Evolutionary conservation across 2,888 invertebrate genomes (phyloP), one percentile per base, ranked within the genome.

Genomic region (Glaucopsyche alexis): DNA sequence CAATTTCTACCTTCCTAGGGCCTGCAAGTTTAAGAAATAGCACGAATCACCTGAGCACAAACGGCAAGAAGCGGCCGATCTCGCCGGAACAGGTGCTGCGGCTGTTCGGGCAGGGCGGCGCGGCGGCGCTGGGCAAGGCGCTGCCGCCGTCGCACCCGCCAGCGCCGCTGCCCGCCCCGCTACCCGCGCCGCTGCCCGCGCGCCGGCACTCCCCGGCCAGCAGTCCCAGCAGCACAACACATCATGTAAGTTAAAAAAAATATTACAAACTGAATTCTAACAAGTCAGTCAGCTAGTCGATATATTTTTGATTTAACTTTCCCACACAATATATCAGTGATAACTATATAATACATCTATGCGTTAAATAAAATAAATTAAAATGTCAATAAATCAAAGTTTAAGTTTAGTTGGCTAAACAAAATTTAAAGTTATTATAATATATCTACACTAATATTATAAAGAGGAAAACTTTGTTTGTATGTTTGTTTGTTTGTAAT

Each of bases 81-180:
- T 97, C 97, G 70, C 97, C 97, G 76, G 97, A 97, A 93, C 97
- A 97, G 92, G 95, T 95, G 82, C 89, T 96, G 81, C 94, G 95
- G 85, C 86, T 95, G 84, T 94, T 95, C 80, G 95, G 95, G 76
- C 93, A 93, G 80, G 93, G 93, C 29, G 91, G 91, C 13, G 89
- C 92, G 14, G 91, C 93, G 69, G 91, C 92, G 77, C 83, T 93
- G 75, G 92, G 92, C 79, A 92, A 92, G 77, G 92, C 92, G 0
- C 82, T 93, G 78, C 92, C 92, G 64, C 92, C 92, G 1, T 90
- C 92, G 60, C 91, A 91, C 73, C 87, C 90, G 2, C 87, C 90
- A 9, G 91, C 94, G 72, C 93, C 91, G 40, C 67, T 67, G 2
- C 87, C 90, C 11, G 91, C 94, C 71, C 93, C 91, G 40, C 67